Percentiles rank a stretch among this genome's conserved stretches.
Conservation (phyloP, 1,140 invertebrate species). For the Liolophura sinensis region DNA sequence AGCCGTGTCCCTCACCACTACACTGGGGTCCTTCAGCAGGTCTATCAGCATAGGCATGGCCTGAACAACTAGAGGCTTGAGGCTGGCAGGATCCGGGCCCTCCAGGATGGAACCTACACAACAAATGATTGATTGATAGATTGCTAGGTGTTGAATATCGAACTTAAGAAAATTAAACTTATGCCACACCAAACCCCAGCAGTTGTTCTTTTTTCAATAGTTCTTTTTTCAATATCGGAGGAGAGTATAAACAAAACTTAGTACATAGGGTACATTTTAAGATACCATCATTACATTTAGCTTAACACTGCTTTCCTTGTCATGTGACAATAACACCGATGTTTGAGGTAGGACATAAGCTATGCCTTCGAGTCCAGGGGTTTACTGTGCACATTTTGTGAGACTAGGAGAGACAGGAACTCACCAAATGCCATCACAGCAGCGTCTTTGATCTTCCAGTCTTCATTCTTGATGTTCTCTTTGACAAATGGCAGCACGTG, state of each 20-base stretch:
- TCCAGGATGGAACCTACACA: conserved; percentile 82
- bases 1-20: conserved; percentile 93
- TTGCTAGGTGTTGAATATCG: neutral
- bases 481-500: conserved; percentile 97
- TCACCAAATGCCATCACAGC: conserved; percentile 97
- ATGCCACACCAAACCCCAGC: too few relatives aligned
- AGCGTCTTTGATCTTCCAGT: conserved; percentile 96
- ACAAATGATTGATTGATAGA: conserved; percentile 2
- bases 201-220: too few relatives aligned
- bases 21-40: conserved; percentile 83
- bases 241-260: too few relatives aligned
- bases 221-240: too few relatives aligned
- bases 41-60: conserved; percentile 95
- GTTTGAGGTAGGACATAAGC: too few relatives aligned
- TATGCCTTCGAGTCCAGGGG: too few relatives aligned
- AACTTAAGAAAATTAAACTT: neutral
- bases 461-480: conserved; percentile 87
- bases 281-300: too few relatives aligned
- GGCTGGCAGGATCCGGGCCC: conserved; percentile 82
- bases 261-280: too few relatives aligned
- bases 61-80: conserved; percentile 93
- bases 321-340: too few relatives aligned
- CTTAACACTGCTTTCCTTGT: too few relatives aligned
- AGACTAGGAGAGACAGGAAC: neutral
- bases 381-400: too few relatives aligned